phyloP scores from a whole-genome alignment of 1,140 invertebrate genomes.

The Limonius californicus region DNA sequence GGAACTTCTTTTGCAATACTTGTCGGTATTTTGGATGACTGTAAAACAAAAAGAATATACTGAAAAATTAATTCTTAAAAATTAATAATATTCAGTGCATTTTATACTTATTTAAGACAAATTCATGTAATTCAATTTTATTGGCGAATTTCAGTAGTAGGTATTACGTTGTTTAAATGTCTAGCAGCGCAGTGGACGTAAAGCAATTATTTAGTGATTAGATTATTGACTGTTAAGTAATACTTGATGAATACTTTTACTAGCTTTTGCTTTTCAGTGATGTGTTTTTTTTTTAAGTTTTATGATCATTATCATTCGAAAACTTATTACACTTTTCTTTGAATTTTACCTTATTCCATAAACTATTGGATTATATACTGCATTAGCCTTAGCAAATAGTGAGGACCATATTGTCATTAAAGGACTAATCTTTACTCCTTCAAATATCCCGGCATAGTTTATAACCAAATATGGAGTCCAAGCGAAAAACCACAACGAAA shows the following conservation, averaged over 20 bases:
- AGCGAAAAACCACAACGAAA: slow-evolving; percentile 78
- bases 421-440: slow-evolving; percentile 61
- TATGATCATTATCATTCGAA: not conserved
- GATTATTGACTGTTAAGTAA: not conserved
- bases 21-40: slow-evolving; percentile 75
- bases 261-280: too few species aligned
- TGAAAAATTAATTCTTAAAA: too few species aligned
- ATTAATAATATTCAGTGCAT: too few species aligned
- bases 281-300: too few species aligned
- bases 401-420: slow-evolving; percentile 75
- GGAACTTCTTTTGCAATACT: slow-evolving; percentile 68
- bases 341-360: slow-evolving; percentile 68
- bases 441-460: slow-evolving; percentile 72
- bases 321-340: not conserved
- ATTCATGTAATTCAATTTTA: too few species aligned
- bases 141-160: too few species aligned
- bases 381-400: slow-evolving; percentile 74
- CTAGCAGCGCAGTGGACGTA: too few species aligned
- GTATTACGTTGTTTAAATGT: too few species aligned
- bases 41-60: too few species aligned
- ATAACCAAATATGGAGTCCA: slow-evolving; percentile 83
- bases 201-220: not conserved
- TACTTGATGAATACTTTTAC: too few species aligned
- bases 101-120: too few species aligned
- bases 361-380: slow-evolving; percentile 78